Percentiles rank a stretch among this genome's conserved stretches.
Evolutionary conservation across 2,888 invertebrate genomes (phyloP).

Genomic region (Iphiclides podalirius): DNA sequence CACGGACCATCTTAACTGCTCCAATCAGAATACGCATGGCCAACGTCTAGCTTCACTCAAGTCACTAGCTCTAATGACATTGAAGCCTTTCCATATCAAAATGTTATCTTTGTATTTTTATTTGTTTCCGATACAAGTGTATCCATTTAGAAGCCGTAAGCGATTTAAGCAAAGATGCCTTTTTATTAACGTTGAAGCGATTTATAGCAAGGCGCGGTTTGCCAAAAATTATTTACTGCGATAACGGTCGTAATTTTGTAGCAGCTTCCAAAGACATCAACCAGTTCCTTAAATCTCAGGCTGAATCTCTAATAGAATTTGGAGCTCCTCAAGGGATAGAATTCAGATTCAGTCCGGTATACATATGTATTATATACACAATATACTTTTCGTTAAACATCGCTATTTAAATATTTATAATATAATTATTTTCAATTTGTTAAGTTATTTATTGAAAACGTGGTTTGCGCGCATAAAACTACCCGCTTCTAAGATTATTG

Average conservation of each 20-base stretch:
- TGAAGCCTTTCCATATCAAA: neutral
- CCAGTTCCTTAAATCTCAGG: neutral
- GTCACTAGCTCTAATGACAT: too few relatives aligned
- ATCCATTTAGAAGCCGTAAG: neutral
- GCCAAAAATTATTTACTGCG: neutral
- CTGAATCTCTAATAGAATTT: neutral
- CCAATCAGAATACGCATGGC: neutral
- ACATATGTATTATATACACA: too few relatives aligned
- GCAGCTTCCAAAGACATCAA: conserved; percentile 5
- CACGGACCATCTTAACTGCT: neutral
- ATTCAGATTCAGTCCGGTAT: neutral
- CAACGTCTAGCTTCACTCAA: too few relatives aligned
- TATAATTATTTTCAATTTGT: too few relatives aligned
- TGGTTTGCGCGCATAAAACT: too few relatives aligned
- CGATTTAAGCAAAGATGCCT: neutral
- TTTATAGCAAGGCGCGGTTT: neutral
- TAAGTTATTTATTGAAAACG: too few relatives aligned
- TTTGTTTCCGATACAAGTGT: neutral
- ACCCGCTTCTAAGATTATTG: too few relatives aligned
- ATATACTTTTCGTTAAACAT: too few relatives aligned
- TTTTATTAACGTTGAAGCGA: neutral
- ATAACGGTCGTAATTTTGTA: neutral
- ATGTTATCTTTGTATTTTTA: neutral
- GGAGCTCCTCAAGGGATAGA: neutral
- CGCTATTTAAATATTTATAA: too few relatives aligned